Conservation (phyloP, 1,140 invertebrate species). For the Ceratina australensis region DNA sequence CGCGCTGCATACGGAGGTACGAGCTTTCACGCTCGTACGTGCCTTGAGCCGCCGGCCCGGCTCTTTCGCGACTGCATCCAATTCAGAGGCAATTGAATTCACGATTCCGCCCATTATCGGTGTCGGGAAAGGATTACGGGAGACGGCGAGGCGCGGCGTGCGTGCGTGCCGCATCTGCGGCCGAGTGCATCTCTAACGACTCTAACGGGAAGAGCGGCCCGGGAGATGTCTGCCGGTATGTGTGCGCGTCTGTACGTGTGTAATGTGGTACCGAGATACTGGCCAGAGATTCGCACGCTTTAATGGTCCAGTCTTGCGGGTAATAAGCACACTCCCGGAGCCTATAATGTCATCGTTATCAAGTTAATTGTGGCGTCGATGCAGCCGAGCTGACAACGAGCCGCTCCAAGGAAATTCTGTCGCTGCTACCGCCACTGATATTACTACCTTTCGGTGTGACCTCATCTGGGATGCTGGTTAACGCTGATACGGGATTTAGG, state of each 20-base stretch:
- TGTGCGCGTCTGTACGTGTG: too few species aligned
- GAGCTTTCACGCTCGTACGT: constrained; percentile 56
- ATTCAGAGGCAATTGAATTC: constrained; percentile 77
- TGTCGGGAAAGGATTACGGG: constrained; percentile 77
- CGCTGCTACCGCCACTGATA: too few species aligned
- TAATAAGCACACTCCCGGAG: constrained; percentile 1
- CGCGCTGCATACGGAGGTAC: constrained; percentile 48
- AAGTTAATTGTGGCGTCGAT: constrained; percentile 26
- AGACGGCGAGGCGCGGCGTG: constrained; percentile 15
- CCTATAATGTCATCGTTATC: constrained; percentile 24
- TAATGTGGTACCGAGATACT: constrained; percentile 10
- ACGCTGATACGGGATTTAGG: neutral
- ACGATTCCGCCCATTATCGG: constrained; percentile 76
- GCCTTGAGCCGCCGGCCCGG: constrained; percentile 55
- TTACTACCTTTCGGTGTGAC: too few species aligned
- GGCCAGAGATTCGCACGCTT: neutral
- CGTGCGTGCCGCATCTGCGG: constrained; percentile 77
- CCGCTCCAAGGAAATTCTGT: neutral
- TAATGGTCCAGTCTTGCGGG: neutral
- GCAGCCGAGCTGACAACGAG: neutral
- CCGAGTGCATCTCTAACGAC: constrained; percentile 8
- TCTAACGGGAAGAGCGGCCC: constrained; percentile 21
- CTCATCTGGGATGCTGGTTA: neutral
- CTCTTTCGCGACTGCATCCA: constrained; percentile 60
- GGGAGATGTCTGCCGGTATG: neutral